These are phyloP conservation scores for Gavialis gangeticus DNA, from an alignment of 2,113 vertebrate species.

Conservation along the genomic window DNA sequence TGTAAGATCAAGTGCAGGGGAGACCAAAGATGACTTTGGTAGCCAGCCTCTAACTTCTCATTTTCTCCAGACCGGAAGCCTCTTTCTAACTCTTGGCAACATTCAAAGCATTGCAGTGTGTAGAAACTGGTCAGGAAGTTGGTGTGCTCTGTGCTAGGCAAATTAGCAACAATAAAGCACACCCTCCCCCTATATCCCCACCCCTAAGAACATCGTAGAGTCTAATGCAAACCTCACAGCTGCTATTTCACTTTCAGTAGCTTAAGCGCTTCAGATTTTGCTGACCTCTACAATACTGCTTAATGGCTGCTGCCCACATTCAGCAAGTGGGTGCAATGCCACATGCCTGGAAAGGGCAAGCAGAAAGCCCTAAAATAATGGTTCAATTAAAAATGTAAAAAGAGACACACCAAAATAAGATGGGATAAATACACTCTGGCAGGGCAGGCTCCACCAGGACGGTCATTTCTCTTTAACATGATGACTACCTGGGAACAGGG, in stretches of 20 bases:
- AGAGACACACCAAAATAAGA: constrained; percentile 62
- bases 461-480: constrained; percentile 37
- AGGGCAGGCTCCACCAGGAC: constrained; percentile 60
- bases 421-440: constrained; percentile 51
- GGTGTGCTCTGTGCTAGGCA: constrained; percentile 21
- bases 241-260: constrained; percentile 53
- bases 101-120: background rate
- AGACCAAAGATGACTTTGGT: constrained; percentile 78
- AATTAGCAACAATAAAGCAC: constrained; percentile 5
- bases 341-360: constrained; percentile 3
- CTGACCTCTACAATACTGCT: constrained; percentile 54
- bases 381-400: constrained; percentile 58
- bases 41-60: constrained; percentile 69
- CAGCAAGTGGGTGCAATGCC: background rate
- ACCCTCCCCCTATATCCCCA: constrained; percentile 42
- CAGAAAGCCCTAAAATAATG: constrained; percentile 56
- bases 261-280: constrained; percentile 53
- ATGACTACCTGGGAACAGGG: constrained; percentile 53
- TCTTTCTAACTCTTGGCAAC: constrained; percentile 37
- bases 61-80: constrained; percentile 55
- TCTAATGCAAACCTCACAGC: constrained; percentile 35
- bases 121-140: background rate
- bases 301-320: background rate
- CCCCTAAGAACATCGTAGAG: background rate
- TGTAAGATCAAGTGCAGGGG: constrained; percentile 73